A percentile compares a stretch with the other conserved stretches of the same genome.
phyloP scores from a whole-genome alignment of 2,888 invertebrate species.

The Hetaerina titia region DNA sequence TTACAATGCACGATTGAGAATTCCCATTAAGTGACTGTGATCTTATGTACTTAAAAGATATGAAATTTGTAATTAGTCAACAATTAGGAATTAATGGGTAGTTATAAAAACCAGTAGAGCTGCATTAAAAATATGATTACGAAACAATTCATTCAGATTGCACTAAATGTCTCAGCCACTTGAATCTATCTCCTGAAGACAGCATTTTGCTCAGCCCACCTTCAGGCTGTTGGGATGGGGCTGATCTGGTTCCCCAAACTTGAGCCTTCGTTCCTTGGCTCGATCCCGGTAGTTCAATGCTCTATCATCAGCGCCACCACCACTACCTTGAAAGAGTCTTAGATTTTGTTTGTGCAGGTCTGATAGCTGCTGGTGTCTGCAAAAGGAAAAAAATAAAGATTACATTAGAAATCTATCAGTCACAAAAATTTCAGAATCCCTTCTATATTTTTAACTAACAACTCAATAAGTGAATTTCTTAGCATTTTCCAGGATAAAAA shows the following conservation, averaged over 20 bases:
- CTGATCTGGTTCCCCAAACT: slow-evolving; percentile 93
- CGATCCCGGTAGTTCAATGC: slow-evolving; percentile 89
- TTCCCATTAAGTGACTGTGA: background rate
- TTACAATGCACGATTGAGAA: background rate
- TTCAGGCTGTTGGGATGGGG: slow-evolving; percentile 86
- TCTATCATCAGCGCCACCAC: slow-evolving; percentile 74
- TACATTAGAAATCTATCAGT: background rate
- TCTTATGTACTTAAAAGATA: background rate
- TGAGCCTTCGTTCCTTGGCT: slow-evolving; percentile 95
- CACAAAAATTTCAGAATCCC: no score
- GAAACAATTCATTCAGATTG: slow-evolving; percentile 30
- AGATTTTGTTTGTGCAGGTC: slow-evolving; percentile 96
- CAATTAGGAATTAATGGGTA: background rate
- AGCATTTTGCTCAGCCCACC: slow-evolving; percentile 71
- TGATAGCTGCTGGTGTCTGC: slow-evolving; percentile 93
- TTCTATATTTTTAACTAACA: no score
- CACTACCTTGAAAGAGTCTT: slow-evolving; percentile 42
- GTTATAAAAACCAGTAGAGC: background rate
- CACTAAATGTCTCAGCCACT: slow-evolving; percentile 23
- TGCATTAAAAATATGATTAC: background rate
- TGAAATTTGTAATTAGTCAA: background rate
- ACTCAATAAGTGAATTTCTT: no score
- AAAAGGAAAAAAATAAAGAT: background rate
- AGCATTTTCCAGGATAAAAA: no score
- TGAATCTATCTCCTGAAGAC: slow-evolving; percentile 48